Evolutionary conservation across 2,797 vertebrate species (phyloP).

Genomic region (Argentina silus): DNA sequence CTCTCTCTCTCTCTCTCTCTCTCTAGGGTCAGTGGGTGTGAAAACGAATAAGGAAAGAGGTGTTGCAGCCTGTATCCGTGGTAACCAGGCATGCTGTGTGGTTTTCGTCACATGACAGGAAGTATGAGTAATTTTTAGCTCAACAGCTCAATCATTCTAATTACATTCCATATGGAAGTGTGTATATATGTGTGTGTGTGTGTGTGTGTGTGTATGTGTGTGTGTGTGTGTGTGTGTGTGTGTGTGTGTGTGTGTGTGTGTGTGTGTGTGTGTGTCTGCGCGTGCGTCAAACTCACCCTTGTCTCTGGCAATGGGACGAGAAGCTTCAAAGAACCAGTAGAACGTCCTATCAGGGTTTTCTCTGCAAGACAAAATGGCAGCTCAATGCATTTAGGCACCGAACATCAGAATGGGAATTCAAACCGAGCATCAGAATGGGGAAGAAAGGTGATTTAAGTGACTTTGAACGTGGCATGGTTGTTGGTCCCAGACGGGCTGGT

Average conservation of each 20-base stretch:
- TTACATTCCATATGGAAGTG: background rate
- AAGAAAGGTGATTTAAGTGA: too few species aligned
- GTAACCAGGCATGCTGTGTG: background rate
- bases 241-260: background rate
- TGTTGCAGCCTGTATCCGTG: background rate
- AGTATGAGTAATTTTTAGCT: background rate
- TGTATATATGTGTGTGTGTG: background rate
- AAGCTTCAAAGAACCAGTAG: conserved; percentile 71
- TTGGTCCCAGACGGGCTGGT: too few species aligned
- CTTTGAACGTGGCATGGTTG: too few species aligned
- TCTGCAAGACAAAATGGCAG: conserved; percentile 42
- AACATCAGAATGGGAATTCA: too few species aligned
- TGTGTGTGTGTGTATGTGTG: background rate
- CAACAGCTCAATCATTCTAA: too few species aligned
- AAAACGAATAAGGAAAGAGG: too few species aligned
- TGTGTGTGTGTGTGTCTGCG: background rate
- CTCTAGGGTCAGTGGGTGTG: background rate
- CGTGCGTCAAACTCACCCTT: conserved; percentile 51
- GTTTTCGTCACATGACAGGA: conserved; percentile 9
- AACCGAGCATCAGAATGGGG: too few species aligned
- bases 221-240: background rate
- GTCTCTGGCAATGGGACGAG: conserved; percentile 54
- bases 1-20: background rate
- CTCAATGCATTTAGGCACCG: too few species aligned
- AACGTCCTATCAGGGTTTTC: conserved; percentile 58